phyloP scores from a whole-genome alignment of 2,888 invertebrate species.

The Cosmia pyralina region DNA sequence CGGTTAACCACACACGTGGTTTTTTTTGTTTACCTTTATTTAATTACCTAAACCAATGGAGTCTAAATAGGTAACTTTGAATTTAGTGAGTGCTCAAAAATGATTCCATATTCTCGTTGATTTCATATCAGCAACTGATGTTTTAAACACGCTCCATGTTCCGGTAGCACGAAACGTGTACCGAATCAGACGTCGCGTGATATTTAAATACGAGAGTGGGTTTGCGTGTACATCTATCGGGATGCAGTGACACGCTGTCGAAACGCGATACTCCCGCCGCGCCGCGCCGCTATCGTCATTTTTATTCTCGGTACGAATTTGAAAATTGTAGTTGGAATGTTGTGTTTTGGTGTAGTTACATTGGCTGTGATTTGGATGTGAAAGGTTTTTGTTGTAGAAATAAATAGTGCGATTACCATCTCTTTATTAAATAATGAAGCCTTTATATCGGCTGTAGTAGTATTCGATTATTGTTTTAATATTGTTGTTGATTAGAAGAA shows the following conservation, averaged over 20 bases:
- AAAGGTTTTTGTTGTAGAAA: background rate
- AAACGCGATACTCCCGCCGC: constrained; percentile 69
- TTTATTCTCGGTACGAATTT: constrained; percentile 40
- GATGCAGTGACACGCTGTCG: constrained; percentile 61
- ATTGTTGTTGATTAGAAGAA: too few relatives aligned
- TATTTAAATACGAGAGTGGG: constrained; percentile 73
- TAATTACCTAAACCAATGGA: too few relatives aligned
- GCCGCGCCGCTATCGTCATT: constrained; percentile 42
- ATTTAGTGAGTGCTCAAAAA: background rate
- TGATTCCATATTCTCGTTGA: background rate
- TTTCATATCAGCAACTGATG: background rate
- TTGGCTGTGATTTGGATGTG: constrained; percentile 1
- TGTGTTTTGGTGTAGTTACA: background rate
- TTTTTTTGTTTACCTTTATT: too few relatives aligned
- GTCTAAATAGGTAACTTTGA: too few relatives aligned
- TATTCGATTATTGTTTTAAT: too few relatives aligned
- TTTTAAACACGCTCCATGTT: background rate
- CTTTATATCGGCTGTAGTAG: too few relatives aligned
- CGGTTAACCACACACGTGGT: too few relatives aligned
- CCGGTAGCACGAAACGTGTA: constrained; percentile 13
- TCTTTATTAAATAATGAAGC: background rate
- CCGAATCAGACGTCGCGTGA: constrained; percentile 41
- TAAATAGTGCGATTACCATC: background rate
- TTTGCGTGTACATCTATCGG: constrained; percentile 69
- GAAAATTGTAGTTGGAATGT: constrained; percentile 21